These are phyloP conservation scores for Diabrotica undecimpunctata DNA, from an alignment of 1,140 invertebrate genomes.

Conservation along the genomic window DNA sequence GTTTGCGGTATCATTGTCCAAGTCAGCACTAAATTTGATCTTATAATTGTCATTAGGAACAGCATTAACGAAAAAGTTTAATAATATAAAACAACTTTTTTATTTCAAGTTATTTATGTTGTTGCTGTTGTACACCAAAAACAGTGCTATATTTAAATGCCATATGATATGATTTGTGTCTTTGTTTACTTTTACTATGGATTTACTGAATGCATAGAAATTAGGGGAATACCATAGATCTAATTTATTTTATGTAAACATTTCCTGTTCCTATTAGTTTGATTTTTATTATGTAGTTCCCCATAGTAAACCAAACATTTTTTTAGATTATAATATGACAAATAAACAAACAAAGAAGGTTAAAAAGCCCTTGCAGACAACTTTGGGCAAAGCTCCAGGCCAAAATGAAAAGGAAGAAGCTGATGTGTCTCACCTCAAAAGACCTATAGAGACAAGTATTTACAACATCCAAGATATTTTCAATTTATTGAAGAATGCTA, in stretches of 20 bases:
- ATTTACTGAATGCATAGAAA: too few species aligned
- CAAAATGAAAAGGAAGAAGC: conserved; percentile 20
- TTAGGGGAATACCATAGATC: too few species aligned
- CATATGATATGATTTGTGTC: too few species aligned
- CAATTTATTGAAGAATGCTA: conserved; percentile 44
- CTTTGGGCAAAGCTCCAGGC: conserved; percentile 34
- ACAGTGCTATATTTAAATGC: too few species aligned
- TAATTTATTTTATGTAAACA: not conserved
- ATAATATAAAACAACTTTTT: too few species aligned
- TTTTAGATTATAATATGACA: conserved; percentile 13
- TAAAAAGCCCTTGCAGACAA: conserved; percentile 37
- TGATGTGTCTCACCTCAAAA: conserved; percentile 44
- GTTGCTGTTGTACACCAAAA: too few species aligned
- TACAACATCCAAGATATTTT: conserved; percentile 44
- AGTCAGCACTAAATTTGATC: too few species aligned
- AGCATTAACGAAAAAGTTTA: too few species aligned
- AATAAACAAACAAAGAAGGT: conserved; percentile 26
- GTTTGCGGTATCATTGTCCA: too few species aligned
- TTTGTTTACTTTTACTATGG: too few species aligned
- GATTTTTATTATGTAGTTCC: not conserved
- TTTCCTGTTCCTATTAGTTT: not conserved
- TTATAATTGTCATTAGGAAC: too few species aligned
- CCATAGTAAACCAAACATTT: not conserved
- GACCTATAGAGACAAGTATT: conserved; percentile 48
- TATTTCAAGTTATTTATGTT: too few species aligned